phyloP scores from a whole-genome alignment of 2,797 vertebrate genomes.

The Rhodeus uyekii region DNA sequence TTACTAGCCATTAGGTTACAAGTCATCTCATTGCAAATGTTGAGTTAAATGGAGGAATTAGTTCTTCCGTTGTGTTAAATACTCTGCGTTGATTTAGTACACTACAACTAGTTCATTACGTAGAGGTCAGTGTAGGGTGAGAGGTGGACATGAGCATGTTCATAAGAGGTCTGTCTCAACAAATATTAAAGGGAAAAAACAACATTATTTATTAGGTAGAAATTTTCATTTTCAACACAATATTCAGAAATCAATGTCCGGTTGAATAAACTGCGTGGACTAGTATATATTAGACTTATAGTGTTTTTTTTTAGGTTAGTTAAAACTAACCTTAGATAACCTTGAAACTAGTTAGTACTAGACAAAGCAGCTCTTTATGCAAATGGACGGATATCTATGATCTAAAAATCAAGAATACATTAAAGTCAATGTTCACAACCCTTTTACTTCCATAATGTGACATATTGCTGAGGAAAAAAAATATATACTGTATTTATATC shows the following conservation, averaged over 20 bases:
- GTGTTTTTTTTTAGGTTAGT: background rate
- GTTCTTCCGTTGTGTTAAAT: conserved; percentile 87
- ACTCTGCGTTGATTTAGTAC: conserved; percentile 86
- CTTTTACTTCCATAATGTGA: background rate
- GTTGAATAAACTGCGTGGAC: background rate
- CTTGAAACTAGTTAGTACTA: background rate
- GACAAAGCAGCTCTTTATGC: background rate
- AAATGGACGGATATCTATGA: background rate
- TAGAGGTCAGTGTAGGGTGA: conserved; percentile 74
- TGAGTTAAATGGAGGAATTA: conserved; percentile 87
- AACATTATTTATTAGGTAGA: too few relatives aligned
- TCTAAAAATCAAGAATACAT: background rate
- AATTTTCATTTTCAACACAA: too few relatives aligned
- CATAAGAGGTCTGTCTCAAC: background rate
- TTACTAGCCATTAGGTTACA: conserved; percentile 93
- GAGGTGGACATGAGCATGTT: conserved; percentile 27
- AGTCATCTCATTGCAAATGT: conserved; percentile 88
- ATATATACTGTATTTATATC: too few relatives aligned
- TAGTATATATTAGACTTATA: too few relatives aligned
- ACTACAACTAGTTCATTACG: conserved; percentile 77
- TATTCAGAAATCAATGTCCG: background rate
- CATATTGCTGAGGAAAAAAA: background rate
- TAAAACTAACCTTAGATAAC: background rate
- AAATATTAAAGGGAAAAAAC: background rate
- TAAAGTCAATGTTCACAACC: background rate